Conservation (phyloP, 1,140 invertebrate species). For the Lepidostoma basale region DNA sequence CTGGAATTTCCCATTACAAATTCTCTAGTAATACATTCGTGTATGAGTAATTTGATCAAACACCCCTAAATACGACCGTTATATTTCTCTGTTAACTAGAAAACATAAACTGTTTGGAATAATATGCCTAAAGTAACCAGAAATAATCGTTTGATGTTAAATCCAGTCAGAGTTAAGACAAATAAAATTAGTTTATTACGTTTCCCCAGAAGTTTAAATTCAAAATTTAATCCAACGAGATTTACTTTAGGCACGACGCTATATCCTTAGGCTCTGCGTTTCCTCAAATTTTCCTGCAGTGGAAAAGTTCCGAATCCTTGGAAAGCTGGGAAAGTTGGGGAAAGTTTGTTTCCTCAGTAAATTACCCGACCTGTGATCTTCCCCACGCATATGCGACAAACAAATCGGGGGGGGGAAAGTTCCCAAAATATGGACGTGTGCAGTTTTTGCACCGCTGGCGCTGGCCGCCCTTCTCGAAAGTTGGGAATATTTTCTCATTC, state of each 20-base stretch:
- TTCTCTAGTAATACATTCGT: no score
- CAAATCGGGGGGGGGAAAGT: constrained; percentile 12
- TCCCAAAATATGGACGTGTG: constrained; percentile 9
- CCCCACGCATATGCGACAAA: constrained; percentile 21
- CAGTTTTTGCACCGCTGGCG: constrained; percentile 6
- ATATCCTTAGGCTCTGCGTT: background rate
- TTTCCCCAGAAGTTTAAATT: no score
- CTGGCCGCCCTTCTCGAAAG: background rate
- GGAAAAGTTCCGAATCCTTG: constrained; percentile 13
- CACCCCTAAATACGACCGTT: no score
- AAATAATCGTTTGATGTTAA: no score
- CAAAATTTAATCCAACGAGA: background rate
- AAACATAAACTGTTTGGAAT: no score
- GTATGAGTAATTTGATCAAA: no score
- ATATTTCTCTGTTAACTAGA: no score
- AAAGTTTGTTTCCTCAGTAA: constrained; percentile 25
- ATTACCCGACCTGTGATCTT: constrained; percentile 16
- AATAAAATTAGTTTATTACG: no score
- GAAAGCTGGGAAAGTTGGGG: constrained; percentile 12
- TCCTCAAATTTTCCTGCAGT: constrained; percentile 8
- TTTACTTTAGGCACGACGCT: background rate
- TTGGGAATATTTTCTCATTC: no score
- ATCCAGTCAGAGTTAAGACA: no score
- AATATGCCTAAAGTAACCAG: no score
- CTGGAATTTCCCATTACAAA: no score